Evolutionary conservation across 2,113 vertebrate genomes (phyloP), one percentile per base, ranked within the genome.

Genomic region (Coregonus clupeaformis): DNA sequence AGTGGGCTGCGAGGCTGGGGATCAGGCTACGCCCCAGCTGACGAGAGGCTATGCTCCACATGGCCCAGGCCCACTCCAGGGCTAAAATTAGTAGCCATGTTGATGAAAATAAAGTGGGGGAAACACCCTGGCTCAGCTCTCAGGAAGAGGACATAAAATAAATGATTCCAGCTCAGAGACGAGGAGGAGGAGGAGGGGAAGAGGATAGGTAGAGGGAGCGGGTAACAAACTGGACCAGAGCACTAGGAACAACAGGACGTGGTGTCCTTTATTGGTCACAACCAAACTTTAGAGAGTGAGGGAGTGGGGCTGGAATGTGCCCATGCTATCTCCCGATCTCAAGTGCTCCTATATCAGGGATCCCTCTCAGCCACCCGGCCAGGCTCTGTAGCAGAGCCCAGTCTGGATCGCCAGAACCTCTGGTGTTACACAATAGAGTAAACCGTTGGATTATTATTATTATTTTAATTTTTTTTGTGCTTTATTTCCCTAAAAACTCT

Each of bases 31-130:
- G 68, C 25, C 24, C 45, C 6, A 27, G 45, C 65, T 78, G 64
- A 42, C 47, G 32, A 63, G 57, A 57, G 73, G 59, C 30, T 18
- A 64, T 65, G 25, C 25, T 65, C 63, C 13, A 65, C 14, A 6
- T 13, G 1, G 6, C 63, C 63, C 25, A 7, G 27, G 29, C 49
- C 22, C 57, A 27, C 20, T 25, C 59, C 14, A 20, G 18, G 20
- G 27, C 79, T 81, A 86, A 71, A 83, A 75, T 86, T 86, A 83
- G 73, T 60, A 24, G 69, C 74, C 66, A 59, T 65, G 79, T 55
- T 59, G 74, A 72, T 69, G 67, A 60, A 70, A 77, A 82, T 60
- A 64, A 76, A 77, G 62, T 24, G 32, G 36, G 69, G 75, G 49
- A 86, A 77, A 77, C 71, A 77, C 57, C 71, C 76, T 62, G 67